Base-by-base conservation (phyloP, 2,113 vertebrate genomes). In the Gobio gobio region DNA sequence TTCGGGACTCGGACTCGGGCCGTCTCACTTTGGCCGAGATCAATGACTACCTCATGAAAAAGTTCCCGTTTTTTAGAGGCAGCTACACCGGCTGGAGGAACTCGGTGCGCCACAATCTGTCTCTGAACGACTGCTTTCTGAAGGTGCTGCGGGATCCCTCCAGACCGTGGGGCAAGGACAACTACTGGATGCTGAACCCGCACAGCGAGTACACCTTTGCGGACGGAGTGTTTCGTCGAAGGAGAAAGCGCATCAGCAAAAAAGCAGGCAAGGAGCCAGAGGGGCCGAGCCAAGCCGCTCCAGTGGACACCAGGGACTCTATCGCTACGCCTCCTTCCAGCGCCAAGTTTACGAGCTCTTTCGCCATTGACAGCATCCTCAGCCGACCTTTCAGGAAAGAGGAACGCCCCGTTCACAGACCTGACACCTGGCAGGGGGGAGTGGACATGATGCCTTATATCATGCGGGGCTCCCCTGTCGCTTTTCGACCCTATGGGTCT, bases 171-270 rank as follows among this genome's bases (percentile, higher is more conserved):
- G 97, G 97, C 74, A 99, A 99, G 91, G 97, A 98, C 93, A 99
- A 98, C 92, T 99, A 97, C 93, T 99, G 97, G 97, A 98, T 97
- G 97, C 95, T 99, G 77, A 99, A 98, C 89, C 97, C 97, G 14
- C 96, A 97, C 84, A 98, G 97, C 92, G 97, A 98, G 84, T 99
- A 99, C 94, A 98, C 97, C 63, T 98, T 98, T 83, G 97, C 97
- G 2, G 97, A 98, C 73, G 97, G 97, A 16, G 97, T 98, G 88
- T 99, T 99, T 92, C 93, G 97, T 83, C 95, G 97, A 83, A 93
- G 97, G 85, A 96, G 97, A 88, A 98, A 98, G 88, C 96, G 97
- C 86, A 96, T 99, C 47, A 92, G 87, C 85, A 95, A 95, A 56
- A 93, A 91, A 20, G 59, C 88, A 0, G 61, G 85, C 58, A 85